Conservation (phyloP, 2,797 vertebrate species). For the Chloroceryle inda region DNA sequence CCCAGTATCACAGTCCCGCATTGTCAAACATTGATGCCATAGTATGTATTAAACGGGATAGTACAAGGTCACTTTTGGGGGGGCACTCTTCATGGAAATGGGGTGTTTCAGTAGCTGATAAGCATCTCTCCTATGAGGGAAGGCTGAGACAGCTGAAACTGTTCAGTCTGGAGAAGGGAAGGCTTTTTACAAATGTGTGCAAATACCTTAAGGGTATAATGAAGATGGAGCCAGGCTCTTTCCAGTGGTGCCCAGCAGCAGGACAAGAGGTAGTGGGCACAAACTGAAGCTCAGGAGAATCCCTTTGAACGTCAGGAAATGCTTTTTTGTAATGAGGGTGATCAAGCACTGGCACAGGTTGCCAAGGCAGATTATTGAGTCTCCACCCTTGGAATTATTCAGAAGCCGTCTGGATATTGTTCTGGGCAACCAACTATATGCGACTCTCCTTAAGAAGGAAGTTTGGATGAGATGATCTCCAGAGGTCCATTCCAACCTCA, state of each 20-base stretch:
- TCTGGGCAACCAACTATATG: background rate
- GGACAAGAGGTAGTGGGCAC: background rate
- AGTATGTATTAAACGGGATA: background rate
- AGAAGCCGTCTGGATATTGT: fast-evolving
- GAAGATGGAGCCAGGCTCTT: background rate
- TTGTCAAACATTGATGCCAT: background rate
- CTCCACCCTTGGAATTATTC: background rate
- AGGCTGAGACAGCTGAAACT: background rate
- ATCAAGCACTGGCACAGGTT: background rate
- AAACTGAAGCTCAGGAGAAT: background rate
- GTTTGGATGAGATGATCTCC: background rate
- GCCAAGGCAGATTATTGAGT: background rate
- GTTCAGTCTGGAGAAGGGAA: background rate
- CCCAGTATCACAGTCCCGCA: background rate
- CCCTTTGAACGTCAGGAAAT: background rate
- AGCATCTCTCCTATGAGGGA: background rate
- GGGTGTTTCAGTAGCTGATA: background rate
- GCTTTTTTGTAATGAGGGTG: background rate
- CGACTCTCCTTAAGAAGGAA: background rate
- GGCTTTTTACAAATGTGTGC: background rate
- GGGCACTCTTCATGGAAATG: background rate
- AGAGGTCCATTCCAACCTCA: background rate
- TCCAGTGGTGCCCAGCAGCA: background rate
- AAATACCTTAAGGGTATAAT: background rate
- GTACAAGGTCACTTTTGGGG: background rate